phyloP scores from a whole-genome alignment of 2,113 vertebrate genomes.

The Actenoides hombroni region DNA sequence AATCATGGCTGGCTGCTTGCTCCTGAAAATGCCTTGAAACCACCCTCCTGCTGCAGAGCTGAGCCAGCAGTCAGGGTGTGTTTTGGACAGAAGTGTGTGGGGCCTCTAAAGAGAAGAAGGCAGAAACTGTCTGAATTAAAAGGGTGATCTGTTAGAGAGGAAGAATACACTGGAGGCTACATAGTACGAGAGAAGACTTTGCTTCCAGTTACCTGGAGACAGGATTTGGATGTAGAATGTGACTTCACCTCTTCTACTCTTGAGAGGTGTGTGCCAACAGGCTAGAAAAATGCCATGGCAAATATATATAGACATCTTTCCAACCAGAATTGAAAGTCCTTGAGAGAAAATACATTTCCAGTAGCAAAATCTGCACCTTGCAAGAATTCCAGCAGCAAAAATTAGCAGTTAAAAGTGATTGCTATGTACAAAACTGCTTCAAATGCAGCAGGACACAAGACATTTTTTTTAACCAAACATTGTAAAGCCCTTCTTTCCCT shows the following conservation, averaged over 20 bases:
- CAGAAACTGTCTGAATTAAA: background rate
- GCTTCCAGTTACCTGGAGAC: background rate
- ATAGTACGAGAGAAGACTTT: background rate
- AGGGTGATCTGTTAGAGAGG: background rate
- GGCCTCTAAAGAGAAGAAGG: background rate
- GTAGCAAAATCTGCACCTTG: background rate
- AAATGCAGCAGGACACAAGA: background rate
- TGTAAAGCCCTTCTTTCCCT: background rate
- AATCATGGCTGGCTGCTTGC: background rate
- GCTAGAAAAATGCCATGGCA: background rate
- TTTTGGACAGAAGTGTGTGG: background rate
- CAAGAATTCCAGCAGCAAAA: background rate
- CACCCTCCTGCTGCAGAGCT: background rate
- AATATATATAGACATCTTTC: background rate
- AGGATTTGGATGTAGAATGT: background rate
- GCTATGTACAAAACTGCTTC: background rate
- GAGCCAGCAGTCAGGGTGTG: background rate
- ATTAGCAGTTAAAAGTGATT: background rate
- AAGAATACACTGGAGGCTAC: background rate
- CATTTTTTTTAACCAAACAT: accelerated
- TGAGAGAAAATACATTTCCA: background rate
- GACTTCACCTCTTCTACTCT: background rate
- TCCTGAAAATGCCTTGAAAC: background rate
- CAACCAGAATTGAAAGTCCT: background rate
- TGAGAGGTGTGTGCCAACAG: background rate